Evolutionary conservation across 2,113 vertebrate genomes (phyloP).

Genomic region (Passer montanus): DNA sequence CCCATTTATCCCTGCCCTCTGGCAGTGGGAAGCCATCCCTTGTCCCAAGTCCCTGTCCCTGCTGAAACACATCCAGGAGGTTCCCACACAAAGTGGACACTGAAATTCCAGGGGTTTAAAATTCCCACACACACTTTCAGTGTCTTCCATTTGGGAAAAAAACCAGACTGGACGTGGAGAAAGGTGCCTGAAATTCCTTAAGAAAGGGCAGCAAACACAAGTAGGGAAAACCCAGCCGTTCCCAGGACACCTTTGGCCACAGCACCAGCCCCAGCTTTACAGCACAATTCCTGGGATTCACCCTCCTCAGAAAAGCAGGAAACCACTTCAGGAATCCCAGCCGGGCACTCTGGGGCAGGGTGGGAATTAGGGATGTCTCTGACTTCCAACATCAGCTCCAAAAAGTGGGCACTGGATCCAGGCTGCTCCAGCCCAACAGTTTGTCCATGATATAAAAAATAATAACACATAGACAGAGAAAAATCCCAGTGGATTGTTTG

Average conservation of each 20-base stretch:
- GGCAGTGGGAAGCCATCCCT: background rate
- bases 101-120: background rate
- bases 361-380: background rate
- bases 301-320: background rate
- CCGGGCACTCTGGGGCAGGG: background rate
- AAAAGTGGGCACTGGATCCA: background rate
- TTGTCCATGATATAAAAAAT: background rate
- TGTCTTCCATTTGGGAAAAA: background rate
- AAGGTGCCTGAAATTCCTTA: background rate
- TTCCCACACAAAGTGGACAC: background rate
- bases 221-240: background rate
- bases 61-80: background rate
- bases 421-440: fast-evolving
- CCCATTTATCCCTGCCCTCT: background rate
- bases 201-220: background rate
- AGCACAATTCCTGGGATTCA: background rate
- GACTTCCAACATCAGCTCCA: background rate
- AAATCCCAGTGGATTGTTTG: background rate
- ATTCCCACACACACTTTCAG: fast-evolving
- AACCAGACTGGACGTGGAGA: fast-evolving
- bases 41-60: background rate
- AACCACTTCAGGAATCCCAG: background rate
- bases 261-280: background rate
- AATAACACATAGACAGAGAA: fast-evolving
- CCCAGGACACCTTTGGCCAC: background rate